Evolutionary conservation across 2,113 vertebrate species (phyloP).

Genomic region (Crotophaga sulcirostris): DNA sequence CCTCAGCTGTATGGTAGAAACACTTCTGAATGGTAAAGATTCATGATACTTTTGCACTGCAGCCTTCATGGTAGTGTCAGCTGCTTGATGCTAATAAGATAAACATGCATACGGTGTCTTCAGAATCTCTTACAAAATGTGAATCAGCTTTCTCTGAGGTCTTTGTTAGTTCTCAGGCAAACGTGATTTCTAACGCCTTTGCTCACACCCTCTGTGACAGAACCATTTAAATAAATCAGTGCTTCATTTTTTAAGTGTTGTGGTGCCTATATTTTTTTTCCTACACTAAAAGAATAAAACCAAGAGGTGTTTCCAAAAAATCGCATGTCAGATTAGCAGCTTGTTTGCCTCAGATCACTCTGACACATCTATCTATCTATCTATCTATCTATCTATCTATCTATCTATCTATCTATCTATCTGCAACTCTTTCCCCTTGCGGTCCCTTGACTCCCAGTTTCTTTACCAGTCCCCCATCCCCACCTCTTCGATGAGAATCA

Average conservation of each 20-base stretch:
- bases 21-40: background rate
- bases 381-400: too few species aligned
- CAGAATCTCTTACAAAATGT: background rate
- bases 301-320: background rate
- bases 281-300: background rate
- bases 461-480: background rate
- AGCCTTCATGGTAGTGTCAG: background rate
- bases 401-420: too few species aligned
- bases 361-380: too few species aligned
- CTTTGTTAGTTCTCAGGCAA: background rate
- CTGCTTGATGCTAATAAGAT: conserved; percentile 22
- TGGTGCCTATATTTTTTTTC: background rate
- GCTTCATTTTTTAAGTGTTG: background rate
- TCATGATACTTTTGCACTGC: background rate
- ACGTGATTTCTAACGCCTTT: conserved; percentile 24
- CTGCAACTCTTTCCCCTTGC: background rate
- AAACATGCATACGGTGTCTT: background rate
- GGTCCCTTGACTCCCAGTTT: background rate
- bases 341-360: background rate
- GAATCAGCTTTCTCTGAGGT: conserved; percentile 9
- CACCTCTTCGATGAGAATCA: background rate
- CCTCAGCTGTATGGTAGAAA: background rate
- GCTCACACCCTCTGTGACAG: background rate
- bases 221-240: background rate
- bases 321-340: background rate